Evolutionary conservation across 2,113 vertebrate genomes (phyloP).

Genomic region (Charina bottae): DNA sequence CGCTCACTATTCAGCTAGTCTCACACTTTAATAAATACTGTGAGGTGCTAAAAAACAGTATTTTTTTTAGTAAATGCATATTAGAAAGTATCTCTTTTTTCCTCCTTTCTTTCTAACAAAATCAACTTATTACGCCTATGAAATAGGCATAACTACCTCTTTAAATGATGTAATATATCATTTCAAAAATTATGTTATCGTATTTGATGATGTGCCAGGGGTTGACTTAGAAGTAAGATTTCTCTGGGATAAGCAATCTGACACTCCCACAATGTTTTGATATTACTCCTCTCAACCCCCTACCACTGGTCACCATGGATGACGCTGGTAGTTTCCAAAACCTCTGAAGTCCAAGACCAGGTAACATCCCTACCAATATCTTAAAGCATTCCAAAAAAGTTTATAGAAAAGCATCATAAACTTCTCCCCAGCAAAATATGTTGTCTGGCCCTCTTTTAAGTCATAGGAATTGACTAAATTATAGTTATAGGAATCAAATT

Average conservation of each 20-base stretch:
- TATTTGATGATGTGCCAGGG: not conserved
- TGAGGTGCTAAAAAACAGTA: constrained; percentile 55
- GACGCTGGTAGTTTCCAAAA: not conserved
- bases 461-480: not conserved
- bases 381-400: not conserved
- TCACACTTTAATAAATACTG: constrained; percentile 55
- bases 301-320: not conserved
- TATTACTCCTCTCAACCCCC: not conserved
- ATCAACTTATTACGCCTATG: constrained; percentile 18
- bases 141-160: not conserved
- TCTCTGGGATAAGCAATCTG: not conserved
- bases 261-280: not conserved
- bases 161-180: not conserved
- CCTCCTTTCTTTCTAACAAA: constrained; percentile 14
- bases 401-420: not conserved
- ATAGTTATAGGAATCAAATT: not conserved
- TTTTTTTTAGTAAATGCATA: constrained; percentile 47
- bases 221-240: not conserved
- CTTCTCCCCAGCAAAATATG: not conserved
- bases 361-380: not conserved
- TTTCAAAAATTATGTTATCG: not conserved
- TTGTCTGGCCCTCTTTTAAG: not conserved
- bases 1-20: constrained; percentile 59
- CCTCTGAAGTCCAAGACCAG: not conserved
- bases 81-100: constrained; percentile 26